phyloP scores from a whole-genome alignment of 2,888 invertebrate species.

The Cyaniris semiargus region DNA sequence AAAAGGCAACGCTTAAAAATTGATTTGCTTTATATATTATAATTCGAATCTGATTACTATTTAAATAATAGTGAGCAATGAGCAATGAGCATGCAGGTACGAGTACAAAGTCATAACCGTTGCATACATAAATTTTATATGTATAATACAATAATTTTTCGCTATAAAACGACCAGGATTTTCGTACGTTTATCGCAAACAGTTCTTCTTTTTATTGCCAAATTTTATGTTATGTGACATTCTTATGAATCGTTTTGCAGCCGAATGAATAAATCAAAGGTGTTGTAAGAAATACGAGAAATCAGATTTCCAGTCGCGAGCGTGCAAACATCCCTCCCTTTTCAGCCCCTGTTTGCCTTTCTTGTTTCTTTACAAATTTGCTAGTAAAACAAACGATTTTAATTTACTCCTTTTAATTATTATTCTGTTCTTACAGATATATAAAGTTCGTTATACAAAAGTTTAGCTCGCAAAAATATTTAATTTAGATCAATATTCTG shows the following conservation, averaged over 20 bases:
- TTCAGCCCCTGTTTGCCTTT: background rate
- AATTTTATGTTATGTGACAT: constrained; percentile 23
- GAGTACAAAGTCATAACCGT: background rate
- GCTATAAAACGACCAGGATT: constrained; percentile 6
- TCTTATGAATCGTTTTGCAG: constrained; percentile 15
- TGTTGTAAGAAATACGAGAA: constrained; percentile 23
- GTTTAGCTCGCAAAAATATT: no score
- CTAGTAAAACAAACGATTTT: background rate
- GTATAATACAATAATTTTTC: constrained; percentile 11
- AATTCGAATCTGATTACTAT: no score
- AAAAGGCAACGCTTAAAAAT: no score
- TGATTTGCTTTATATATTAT: no score
- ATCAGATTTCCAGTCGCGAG: background rate
- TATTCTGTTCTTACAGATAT: background rate
- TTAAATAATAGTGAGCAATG: background rate
- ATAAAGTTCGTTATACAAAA: no score
- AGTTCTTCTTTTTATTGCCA: constrained; percentile 18
- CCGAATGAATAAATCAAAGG: constrained; percentile 29
- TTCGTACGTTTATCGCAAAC: background rate
- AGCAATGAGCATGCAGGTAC: background rate
- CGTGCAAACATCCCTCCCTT: background rate
- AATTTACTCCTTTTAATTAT: background rate
- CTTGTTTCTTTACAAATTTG: background rate
- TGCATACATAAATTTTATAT: constrained; percentile 22
- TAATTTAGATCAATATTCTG: no score